Evolutionary conservation across 2,888 invertebrate genomes (phyloP), one percentile per base, ranked within the genome.

Genomic region (Rhodophaea formosa): DNA sequence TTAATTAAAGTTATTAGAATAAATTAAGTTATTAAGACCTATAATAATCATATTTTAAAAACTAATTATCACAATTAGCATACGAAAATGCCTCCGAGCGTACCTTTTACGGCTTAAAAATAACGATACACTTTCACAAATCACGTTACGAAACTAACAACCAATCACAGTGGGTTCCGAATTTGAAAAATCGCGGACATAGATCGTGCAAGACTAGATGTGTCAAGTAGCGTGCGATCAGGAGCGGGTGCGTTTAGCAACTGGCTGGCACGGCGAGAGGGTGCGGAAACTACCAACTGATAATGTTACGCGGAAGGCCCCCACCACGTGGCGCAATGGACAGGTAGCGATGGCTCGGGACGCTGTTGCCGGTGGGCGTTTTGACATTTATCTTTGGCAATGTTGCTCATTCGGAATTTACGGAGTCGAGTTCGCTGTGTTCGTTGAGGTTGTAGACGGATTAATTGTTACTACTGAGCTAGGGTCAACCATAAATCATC

Each of bases 281-380:
- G 88, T 90, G 90, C 88, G 83, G 88, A 88, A 86, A 86, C 88
- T 87, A 85, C 51, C 51, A 51, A 35, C 88, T 88, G 90, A 90
- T 88, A 87, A 87, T 80, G 80, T 88, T 89, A 91, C 89, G 86
- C 90, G 88, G 90, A 89, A 90, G 89, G 84, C 82, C 84, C 86
- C 80, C 84, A 76, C 88, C 87, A 87, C 77, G 84, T 80, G 84
- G 67, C 75, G 61, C 69, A 88, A 86, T 86, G 86, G 82, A 86
- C 89, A 88, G 88, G 89, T 88, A 87, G 88, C 72, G 75, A 75
- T 77, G 75, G 79, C 79, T 77, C 80, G 76, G 78, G 75, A 77
- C 72, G 71, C 71, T 67, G 70, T 65, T 67, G 74, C 61, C 61
- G 57, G 65, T 64, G 67, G 62, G 67, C 66, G 65, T 56, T 61